phyloP scores from a whole-genome alignment of 2,113 vertebrate species.

The Oryzias curvinotus region DNA sequence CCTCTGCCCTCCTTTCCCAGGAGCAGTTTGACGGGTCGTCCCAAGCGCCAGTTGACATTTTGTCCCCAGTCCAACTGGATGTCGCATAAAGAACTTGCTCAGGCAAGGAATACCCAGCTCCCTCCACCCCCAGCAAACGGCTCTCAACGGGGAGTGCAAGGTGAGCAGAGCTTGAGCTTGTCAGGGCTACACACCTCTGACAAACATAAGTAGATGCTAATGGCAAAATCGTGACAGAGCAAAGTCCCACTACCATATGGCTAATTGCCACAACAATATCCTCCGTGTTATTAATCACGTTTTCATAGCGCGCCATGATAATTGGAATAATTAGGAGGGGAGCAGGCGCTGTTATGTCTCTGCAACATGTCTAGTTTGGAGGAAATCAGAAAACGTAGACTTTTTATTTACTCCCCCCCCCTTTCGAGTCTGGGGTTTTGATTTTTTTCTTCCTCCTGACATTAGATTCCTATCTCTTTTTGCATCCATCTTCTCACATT shows the following conservation, averaged over 20 bases:
- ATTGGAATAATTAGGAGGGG: slow-evolving; percentile 99
- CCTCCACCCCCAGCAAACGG: slow-evolving; percentile 77
- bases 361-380: slow-evolving; percentile 63
- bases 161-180: slow-evolving; percentile 97
- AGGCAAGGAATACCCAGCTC: slow-evolving; percentile 84
- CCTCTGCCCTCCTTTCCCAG: slow-evolving; percentile 58
- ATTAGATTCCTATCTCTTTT: no score
- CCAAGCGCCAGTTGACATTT: slow-evolving; percentile 87
- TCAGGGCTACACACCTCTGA: slow-evolving; percentile 98
- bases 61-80: slow-evolving; percentile 89
- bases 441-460: no score
- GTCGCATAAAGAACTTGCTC: slow-evolving; percentile 92
- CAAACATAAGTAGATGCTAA: slow-evolving; percentile 99
- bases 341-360: slow-evolving; percentile 84
- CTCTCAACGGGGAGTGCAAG: slow-evolving; percentile 90
- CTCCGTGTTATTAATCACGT: slow-evolving; percentile 99
- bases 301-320: slow-evolving; percentile 99
- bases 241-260: slow-evolving; percentile 99
- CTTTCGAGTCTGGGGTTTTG: slow-evolving; percentile 6
- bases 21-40: slow-evolving; percentile 83
- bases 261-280: slow-evolving; percentile 99
- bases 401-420: slow-evolving; percentile 58
- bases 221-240: slow-evolving; percentile 99
- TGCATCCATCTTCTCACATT: no score
- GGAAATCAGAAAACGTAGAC: slow-evolving; percentile 37